Base-by-base conservation (phyloP, 35 echinoderm and acorn worm genomes). In the Acanthaster planci region DNA sequence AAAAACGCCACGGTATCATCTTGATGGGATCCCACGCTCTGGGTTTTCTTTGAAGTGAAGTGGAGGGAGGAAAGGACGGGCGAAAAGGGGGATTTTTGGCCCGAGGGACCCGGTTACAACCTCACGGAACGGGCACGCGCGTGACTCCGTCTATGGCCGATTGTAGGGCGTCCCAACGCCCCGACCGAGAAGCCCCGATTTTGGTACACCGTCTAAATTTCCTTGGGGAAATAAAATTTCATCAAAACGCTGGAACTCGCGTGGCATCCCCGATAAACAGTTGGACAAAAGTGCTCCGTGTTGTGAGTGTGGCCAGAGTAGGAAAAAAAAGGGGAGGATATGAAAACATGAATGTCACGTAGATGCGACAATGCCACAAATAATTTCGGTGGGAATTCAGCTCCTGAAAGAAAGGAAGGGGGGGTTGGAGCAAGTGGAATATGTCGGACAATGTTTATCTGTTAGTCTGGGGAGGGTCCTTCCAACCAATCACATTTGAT, bases 191-290 rank as follows among this genome's bases (percentile, higher is more conserved):
- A 72, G 23, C 22, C 64, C 64, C 64, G 64, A 72, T 72, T 72
- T 72, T 72, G 10, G 18, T 34, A 12, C 4, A 47, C 42, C 4
- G 64, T 35, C 64, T 30, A 72, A 34, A 72, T 72, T 72, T 72
- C 64, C 64, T 72, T 72, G 64, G 64, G 64, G 64, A 72, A 72
- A 72, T 72, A 72, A 72, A 47, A 72, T 72, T 72, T 72, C 64
- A 72, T 72, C 64, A 72, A 72, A n/a, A 72, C 30, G 64, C 30
- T 72, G 19, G 64, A 72, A 34, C 30, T 72, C 64, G 34, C 34
- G 15, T 72, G 64, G 64, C 34, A 72, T 72, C 64, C 64, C 64
- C 23, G 14, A 72, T 72, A 72, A 72, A 72, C 64, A 72, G 64
- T 72, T 72, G 64, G 64, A 72, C 64, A 72, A 72, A 72, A 72